These are phyloP conservation scores for Girardinus metallicus DNA, from an alignment of 2,797 vertebrate genomes.

Conservation along the genomic window DNA sequence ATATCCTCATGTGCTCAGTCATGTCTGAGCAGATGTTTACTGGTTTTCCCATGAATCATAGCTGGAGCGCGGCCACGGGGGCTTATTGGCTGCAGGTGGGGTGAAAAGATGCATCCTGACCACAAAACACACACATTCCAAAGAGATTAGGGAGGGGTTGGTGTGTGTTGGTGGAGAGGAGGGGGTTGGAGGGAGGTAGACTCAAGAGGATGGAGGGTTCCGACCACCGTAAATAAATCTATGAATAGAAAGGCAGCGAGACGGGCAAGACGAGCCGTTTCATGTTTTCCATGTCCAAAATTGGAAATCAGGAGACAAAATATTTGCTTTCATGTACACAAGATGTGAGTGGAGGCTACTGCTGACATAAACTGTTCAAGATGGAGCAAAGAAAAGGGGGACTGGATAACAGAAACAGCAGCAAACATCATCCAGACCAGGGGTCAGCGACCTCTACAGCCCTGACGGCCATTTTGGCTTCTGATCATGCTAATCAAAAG, in stretches of 20 bases:
- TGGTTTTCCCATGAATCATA: conserved; percentile 45
- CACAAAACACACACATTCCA: conserved; percentile 29
- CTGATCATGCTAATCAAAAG: neutral
- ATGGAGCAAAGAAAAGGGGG: conserved; percentile 24
- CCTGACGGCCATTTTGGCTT: neutral
- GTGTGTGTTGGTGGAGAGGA: too few relatives aligned
- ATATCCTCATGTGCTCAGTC: conserved; percentile 26
- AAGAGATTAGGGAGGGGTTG: neutral
- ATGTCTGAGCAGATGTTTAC: conserved; percentile 57
- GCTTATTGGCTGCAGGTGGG: conserved; percentile 62
- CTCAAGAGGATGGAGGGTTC: conserved; percentile 7
- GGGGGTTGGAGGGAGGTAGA: neutral
- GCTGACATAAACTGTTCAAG: conserved; percentile 39
- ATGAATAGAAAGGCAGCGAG: conserved; percentile 33
- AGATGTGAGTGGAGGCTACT: conserved; percentile 24
- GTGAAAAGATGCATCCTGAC: conserved; percentile 31
- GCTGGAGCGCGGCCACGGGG: conserved; percentile 36
- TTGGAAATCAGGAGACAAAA: conserved; percentile 35
- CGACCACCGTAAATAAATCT: conserved; percentile 45
- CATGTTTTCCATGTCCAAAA: conserved; percentile 47
- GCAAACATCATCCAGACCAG: neutral
- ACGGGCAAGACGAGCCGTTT: conserved; percentile 8
- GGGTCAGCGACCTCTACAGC: neutral
- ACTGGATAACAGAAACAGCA: neutral
- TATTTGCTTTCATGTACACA: conserved; percentile 47